Conservation (phyloP, 2,113 vertebrate species). For the Chlamydotis undulata region DNA sequence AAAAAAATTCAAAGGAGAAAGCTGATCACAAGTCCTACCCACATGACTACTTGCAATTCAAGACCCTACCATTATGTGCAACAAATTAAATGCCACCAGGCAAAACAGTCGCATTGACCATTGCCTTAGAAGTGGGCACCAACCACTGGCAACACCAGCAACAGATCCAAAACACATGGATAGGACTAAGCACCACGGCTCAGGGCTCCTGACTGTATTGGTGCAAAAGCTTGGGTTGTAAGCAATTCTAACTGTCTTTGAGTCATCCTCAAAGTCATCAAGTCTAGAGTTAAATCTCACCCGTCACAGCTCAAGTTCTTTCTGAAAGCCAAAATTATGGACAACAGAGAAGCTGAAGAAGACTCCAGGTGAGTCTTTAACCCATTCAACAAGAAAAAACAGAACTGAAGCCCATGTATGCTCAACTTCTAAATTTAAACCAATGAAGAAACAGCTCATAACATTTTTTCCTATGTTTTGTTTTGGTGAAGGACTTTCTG, state of each 20-base stretch:
- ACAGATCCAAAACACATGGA: not conserved
- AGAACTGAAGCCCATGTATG: not conserved
- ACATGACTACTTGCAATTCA: not conserved
- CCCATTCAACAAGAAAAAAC: not conserved
- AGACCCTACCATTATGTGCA: not conserved
- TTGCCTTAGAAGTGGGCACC: not conserved
- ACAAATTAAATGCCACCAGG: not conserved
- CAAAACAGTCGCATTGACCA: not conserved
- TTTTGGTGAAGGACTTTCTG: not conserved
- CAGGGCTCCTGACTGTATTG: not conserved
- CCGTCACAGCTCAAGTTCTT: not conserved
- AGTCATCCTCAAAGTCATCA: not conserved
- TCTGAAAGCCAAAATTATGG: not conserved
- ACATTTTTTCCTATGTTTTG: not conserved
- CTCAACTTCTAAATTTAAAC: not conserved
- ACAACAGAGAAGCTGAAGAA: not conserved
- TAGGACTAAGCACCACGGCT: not conserved
- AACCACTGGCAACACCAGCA: not conserved
- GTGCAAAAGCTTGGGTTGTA: not conserved
- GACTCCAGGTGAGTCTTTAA: not conserved
- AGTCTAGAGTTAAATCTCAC: not conserved
- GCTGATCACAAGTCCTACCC: not conserved
- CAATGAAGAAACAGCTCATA: not conserved
- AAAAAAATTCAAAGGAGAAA: not conserved
- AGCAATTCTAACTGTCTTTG: not conserved